Conservation (phyloP, 1,140 invertebrate species). For the Drosophila neocordata region DNA sequence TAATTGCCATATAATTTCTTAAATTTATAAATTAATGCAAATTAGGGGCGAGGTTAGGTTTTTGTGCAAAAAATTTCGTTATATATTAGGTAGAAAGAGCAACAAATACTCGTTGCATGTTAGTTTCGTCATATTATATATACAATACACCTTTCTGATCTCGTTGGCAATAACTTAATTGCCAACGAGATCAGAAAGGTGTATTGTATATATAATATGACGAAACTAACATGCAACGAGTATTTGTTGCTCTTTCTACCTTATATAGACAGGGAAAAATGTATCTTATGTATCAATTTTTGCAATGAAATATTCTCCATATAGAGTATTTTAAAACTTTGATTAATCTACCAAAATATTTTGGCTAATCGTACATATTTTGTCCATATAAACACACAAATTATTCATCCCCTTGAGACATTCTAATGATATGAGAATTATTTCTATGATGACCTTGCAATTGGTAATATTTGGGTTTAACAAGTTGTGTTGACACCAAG, state of each 20-base stretch:
- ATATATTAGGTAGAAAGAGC: constrained; percentile 13
- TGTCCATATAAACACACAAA: too few species aligned
- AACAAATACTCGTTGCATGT: neutral
- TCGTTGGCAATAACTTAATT: constrained; percentile 43
- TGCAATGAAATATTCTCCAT: too few species aligned
- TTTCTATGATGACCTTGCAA: too few species aligned
- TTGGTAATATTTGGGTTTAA: too few species aligned
- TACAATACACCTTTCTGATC: constrained; percentile 29
- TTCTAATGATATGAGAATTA: too few species aligned
- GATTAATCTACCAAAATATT: too few species aligned
- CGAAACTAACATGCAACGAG: neutral
- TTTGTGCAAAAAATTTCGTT: constrained; percentile 36
- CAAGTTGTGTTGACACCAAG: too few species aligned
- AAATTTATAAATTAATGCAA: constrained; percentile 36
- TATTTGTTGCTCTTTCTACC: neutral
- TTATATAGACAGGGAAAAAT: neutral
- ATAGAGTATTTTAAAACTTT: too few species aligned
- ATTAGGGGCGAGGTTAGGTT: constrained; percentile 31
- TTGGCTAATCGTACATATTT: too few species aligned
- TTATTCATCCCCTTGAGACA: too few species aligned
- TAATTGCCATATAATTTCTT: constrained; percentile 28
- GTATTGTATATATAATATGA: constrained; percentile 33
- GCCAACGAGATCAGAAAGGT: constrained; percentile 30
- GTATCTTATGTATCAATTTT: too few species aligned
- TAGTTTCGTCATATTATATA: constrained; percentile 22